A percentile compares a stretch with the other conserved stretches of the same genome.
Conservation (phyloP, 2,888 invertebrate species). For the Dione juno region DNA sequence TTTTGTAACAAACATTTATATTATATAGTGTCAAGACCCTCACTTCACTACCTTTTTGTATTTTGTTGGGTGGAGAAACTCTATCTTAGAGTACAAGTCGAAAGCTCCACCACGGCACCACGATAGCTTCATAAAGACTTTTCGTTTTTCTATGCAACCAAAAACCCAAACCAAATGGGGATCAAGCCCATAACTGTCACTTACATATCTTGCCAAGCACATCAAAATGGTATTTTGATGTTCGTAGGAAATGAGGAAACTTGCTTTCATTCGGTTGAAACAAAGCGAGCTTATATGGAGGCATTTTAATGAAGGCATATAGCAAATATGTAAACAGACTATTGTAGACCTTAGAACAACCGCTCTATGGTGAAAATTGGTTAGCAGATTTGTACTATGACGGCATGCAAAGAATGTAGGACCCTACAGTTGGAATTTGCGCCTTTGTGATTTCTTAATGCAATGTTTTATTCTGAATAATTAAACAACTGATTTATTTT, state of each 20-base stretch:
- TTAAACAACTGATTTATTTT: constrained; percentile 31
- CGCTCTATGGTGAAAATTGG: constrained; percentile 11
- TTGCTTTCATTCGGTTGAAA: constrained; percentile 36
- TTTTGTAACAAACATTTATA: too few relatives aligned
- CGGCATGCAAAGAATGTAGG: constrained; percentile 9
- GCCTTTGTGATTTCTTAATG: constrained; percentile 38
- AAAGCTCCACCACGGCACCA: too few relatives aligned
- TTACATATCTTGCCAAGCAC: too few relatives aligned
- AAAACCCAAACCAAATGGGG: background rate
- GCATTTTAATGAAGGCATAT: constrained; percentile 43
- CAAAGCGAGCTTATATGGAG: constrained; percentile 39
- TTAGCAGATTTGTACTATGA: constrained; percentile 2
- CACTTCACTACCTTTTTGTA: background rate
- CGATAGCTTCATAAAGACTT: too few relatives aligned
- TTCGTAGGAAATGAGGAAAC: constrained; percentile 33
- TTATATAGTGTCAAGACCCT: too few relatives aligned
- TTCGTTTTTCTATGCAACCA: too few relatives aligned
- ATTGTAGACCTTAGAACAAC: constrained; percentile 25
- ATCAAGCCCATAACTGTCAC: background rate
- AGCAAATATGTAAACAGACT: constrained; percentile 8
- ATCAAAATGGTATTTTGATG: constrained; percentile 31
- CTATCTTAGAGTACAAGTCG: too few relatives aligned
- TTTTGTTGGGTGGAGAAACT: background rate
- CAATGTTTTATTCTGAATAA: constrained; percentile 26
- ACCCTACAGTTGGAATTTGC: constrained; percentile 32